These are phyloP conservation scores for Ochotona curzoniae DNA, from an alignment of 2,113 vertebrate species.

Conservation along the genomic window DNA sequence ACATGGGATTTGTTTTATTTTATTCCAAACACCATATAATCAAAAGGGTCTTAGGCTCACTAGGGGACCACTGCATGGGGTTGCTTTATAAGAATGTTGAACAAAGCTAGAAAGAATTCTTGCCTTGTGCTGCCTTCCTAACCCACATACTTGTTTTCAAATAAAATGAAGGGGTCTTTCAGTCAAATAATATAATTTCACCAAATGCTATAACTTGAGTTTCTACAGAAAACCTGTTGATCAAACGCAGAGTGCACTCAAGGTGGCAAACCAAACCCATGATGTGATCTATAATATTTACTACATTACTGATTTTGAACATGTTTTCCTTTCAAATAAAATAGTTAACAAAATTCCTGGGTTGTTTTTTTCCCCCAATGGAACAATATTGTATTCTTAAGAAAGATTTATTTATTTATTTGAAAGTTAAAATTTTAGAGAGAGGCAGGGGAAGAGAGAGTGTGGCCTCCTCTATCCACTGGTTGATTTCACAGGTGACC, in stretches of 20 bases:
- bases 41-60: slow-evolving; percentile 73
- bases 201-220: slow-evolving; percentile 67
- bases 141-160: slow-evolving; percentile 71
- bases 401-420: no score
- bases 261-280: background rate
- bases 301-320: background rate
- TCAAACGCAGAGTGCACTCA: slow-evolving; percentile 24
- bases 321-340: background rate
- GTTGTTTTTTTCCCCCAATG: no score
- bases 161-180: slow-evolving; percentile 68
- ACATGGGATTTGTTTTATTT: slow-evolving; percentile 78
- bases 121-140: slow-evolving; percentile 58
- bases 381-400: no score
- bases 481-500: no score
- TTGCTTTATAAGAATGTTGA: slow-evolving; percentile 67
- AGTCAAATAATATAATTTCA: slow-evolving; percentile 79
- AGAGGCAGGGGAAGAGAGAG: no score
- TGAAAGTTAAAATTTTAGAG: no score
- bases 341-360: background rate
- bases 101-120: slow-evolving; percentile 72
- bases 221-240: slow-evolving; percentile 75
- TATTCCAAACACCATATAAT: slow-evolving; percentile 75
- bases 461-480: no score
- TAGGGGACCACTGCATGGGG: slow-evolving; percentile 65
- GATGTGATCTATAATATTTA: slow-evolving; percentile 29